Evolutionary conservation across 2,797 vertebrate species (phyloP).

Genomic region (Mareca strepera): DNA sequence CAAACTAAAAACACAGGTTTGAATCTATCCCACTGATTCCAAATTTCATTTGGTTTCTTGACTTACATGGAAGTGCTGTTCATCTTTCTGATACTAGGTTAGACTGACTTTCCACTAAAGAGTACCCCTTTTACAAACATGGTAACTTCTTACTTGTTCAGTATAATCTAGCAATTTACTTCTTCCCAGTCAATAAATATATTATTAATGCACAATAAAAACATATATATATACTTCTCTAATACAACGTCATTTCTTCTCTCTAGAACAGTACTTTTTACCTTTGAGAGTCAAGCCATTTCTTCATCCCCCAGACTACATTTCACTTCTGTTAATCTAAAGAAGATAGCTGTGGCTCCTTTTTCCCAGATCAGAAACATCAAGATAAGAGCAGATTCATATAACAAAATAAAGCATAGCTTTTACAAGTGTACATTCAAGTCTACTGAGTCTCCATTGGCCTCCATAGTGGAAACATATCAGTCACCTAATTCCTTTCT

Average conservation of each 20-base stretch:
- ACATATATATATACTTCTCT: no score
- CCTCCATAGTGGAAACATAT: not conserved
- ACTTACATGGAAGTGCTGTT: not conserved
- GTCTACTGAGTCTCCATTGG: not conserved
- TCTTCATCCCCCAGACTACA: not conserved
- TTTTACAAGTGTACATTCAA: not conserved
- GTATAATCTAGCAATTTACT: not conserved
- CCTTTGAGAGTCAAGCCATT: not conserved
- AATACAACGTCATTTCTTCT: not conserved
- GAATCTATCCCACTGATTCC: not conserved
- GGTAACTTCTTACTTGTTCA: not conserved
- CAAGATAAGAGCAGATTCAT: not conserved
- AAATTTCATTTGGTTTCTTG: not conserved
- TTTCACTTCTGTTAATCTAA: not conserved
- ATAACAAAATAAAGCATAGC: not conserved
- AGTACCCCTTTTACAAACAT: not conserved
- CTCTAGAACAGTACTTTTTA: not conserved
- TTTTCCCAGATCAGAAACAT: not conserved
- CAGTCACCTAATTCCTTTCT: not conserved
- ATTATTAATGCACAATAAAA: not conserved
- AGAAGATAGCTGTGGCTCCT: not conserved
- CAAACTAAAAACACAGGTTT: not conserved
- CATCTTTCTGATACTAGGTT: not conserved
- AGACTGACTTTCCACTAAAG: not conserved
- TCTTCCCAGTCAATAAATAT: not conserved